Evolutionary conservation across 2,113 vertebrate genomes (phyloP).

Genomic region (Tichodroma muraria): DNA sequence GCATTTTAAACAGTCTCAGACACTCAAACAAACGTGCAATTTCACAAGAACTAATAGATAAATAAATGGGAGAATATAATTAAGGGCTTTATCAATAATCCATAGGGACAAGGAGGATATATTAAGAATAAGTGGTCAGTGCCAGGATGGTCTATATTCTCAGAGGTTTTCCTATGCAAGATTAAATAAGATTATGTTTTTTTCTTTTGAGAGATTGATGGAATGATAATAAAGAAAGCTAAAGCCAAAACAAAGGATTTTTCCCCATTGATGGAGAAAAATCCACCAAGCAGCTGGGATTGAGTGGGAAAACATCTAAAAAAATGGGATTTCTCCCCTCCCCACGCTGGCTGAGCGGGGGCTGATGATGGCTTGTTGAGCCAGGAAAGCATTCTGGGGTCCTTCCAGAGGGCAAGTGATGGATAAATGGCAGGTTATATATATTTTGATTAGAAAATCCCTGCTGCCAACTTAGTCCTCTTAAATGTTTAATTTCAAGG

Average conservation of each 20-base stretch:
- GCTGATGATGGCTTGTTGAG: background rate
- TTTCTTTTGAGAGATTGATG: background rate
- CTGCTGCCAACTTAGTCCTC: background rate
- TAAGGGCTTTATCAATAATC: background rate
- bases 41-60: background rate
- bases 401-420: background rate
- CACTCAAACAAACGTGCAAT: background rate
- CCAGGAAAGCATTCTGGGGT: background rate
- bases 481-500: background rate
- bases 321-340: background rate
- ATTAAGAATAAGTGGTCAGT: background rate
- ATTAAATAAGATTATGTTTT: background rate
- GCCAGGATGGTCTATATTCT: background rate
- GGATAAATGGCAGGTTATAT: background rate
- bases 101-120: background rate
- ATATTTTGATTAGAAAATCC: background rate
- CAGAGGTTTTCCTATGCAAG: background rate
- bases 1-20: background rate
- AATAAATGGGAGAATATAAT: background rate
- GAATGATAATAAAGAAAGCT: background rate
- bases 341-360: accelerated
- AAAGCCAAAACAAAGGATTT: background rate
- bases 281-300: background rate
- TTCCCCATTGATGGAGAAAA: background rate
- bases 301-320: background rate